phyloP scores from a whole-genome alignment of 2,113 vertebrate genomes.

The Callochromis pleurospilus region DNA sequence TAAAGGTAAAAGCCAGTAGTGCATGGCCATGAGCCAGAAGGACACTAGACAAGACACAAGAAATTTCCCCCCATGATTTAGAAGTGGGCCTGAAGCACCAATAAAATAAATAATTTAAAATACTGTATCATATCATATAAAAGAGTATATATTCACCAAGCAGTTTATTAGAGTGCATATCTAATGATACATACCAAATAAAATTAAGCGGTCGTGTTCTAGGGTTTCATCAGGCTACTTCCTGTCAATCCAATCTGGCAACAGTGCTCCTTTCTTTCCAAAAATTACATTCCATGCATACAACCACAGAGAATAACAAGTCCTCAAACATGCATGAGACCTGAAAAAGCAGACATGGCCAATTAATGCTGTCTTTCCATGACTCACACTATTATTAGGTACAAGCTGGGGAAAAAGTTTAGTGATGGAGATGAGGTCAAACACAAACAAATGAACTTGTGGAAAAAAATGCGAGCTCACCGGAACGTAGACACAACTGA shows the following conservation, averaged over 20 bases:
- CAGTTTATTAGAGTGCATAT: neutral
- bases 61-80: neutral
- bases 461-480: neutral
- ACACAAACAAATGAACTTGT: neutral
- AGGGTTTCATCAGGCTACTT: neutral
- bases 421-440: conserved; percentile 1
- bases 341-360: neutral
- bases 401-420: neutral
- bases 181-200: neutral
- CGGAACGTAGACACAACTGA: neutral
- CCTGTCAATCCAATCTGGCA: neutral
- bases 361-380: conserved; percentile 20
- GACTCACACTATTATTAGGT: conserved; percentile 26
- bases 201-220: neutral
- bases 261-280: neutral
- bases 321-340: neutral
- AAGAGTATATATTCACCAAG: neutral
- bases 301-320: neutral
- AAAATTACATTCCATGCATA: neutral
- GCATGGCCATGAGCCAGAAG: neutral
- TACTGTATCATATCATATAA: neutral
- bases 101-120: neutral
- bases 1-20: neutral
- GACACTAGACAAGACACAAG: neutral
- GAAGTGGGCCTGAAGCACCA: neutral